Percentiles rank a stretch among this genome's conserved stretches.
phyloP scores from a whole-genome alignment of 2,113 vertebrate genomes.

The Oceanodroma tethys region DNA sequence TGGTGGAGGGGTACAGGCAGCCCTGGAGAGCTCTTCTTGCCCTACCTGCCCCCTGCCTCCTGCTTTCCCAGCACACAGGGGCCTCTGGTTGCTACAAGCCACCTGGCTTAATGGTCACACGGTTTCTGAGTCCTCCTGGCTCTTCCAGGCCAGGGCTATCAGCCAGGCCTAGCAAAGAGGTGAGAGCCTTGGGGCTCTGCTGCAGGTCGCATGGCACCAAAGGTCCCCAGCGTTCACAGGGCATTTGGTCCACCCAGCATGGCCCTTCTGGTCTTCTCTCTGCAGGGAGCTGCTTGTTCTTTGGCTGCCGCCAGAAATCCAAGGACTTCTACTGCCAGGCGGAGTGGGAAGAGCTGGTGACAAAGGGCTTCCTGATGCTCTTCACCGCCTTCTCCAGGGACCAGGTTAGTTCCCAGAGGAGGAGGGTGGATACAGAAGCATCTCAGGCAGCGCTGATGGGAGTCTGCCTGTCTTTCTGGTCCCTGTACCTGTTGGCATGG shows the following conservation, averaged over 20 bases:
- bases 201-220: neutral
- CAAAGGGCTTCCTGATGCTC: slow-evolving; percentile 75
- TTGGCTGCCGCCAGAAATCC: slow-evolving; percentile 84
- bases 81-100: neutral
- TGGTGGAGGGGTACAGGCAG: neutral
- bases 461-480: neutral
- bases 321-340: slow-evolving; percentile 89
- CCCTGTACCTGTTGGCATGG: neutral
- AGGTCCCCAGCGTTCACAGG: neutral
- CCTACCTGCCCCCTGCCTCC: neutral
- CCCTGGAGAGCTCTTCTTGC: neutral
- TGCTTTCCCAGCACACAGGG: neutral
- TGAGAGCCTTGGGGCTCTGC: neutral
- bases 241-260: neutral
- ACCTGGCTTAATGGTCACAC: neutral
- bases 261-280: neutral
- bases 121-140: neutral
- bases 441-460: neutral
- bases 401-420: slow-evolving; percentile 77
- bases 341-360: slow-evolving; percentile 83
- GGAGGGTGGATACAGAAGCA: neutral
- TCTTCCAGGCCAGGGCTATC: neutral
- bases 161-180: neutral
- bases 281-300: slow-evolving; percentile 86
- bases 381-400: slow-evolving; percentile 93